Base-by-base conservation (phyloP, 2,797 vertebrate genomes). In the Sylvilagus floridanus region DNA sequence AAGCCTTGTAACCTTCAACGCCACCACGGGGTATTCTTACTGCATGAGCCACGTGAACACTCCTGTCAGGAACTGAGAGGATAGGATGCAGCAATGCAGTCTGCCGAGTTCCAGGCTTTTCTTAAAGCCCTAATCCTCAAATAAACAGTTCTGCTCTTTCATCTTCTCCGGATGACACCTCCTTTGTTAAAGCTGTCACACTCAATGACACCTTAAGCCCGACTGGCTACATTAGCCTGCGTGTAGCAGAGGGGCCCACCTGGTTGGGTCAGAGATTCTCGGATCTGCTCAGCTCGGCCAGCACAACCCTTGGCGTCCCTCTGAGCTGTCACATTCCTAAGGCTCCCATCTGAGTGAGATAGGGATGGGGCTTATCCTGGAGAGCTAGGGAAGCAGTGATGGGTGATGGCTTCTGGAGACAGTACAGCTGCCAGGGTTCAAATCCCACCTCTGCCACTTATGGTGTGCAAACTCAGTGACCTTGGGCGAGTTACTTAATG, bases 101-200 rank as follows among this genome's bases (percentile, higher is more conserved):
- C 96, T 95, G 96, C 76, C 94, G 52, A 92, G 96, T 87, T 5
- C 0, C 69, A 90, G 94, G 88, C 94, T 79, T 97, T 97, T 97
- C 97, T 98, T 82, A 86, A 93, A 91, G 77, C 93, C 96, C 63
- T 98, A 98, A 98, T 98, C 96, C 97, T 89, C 0, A 9, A 97
- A 96, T 93, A 98, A 98, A 98, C 96, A 98, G 96, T 94, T 89
- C 96, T 83, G 71, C 89, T 54, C 97, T 97, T 96, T 97, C 98
- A 97, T 95, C 97, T 97, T 90, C 87, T 94, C 77, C 7, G 73
- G 89, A 92, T 97, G 96, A 97, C 96, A 97, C 92, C 96, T 97
- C 90, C 90, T 97, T 97, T 98, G 97, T 97, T 97, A 82, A 91
- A 96, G 78, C 96, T 97, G 97, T 98, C 98, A 98, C 93, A 69